phyloP scores from a whole-genome alignment of 1,140 invertebrate genomes.

The Drosophila navojoa region DNA sequence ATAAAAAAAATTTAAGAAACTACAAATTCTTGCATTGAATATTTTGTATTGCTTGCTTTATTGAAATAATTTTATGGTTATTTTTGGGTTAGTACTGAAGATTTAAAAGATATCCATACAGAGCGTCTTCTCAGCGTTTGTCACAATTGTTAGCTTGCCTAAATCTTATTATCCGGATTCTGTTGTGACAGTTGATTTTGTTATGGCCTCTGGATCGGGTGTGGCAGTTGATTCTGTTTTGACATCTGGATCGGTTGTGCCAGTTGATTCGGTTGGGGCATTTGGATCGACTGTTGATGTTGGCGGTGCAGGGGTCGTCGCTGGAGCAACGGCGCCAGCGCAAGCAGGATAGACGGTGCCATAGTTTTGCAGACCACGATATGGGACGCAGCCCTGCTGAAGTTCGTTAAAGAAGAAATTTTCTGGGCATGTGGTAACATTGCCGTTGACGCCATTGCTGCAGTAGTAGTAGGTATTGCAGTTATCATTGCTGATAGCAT shows the following conservation, averaged over 20 bases:
- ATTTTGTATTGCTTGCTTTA: slow-evolving; percentile 30
- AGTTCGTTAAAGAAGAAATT: slow-evolving; percentile 38
- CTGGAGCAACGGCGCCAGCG: background rate
- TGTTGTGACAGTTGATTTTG: background rate
- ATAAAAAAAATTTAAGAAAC: too few species aligned
- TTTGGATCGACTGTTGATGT: background rate
- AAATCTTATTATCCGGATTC: too few species aligned
- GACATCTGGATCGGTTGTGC: too few species aligned
- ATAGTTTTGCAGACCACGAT: background rate
- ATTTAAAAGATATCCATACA: background rate
- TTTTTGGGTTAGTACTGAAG: background rate
- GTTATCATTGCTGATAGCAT: slow-evolving; percentile 25
- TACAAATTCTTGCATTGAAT: background rate
- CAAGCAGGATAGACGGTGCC: slow-evolving; percentile 37
- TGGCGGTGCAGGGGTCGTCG: background rate
- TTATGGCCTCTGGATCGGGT: too few species aligned
- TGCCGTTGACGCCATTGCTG: background rate
- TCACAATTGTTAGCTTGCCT: too few species aligned
- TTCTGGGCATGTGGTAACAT: rapidly evolving
- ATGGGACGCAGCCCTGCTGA: slow-evolving; percentile 19
- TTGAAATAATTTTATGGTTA: slow-evolving; percentile 1
- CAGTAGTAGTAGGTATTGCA: slow-evolving; percentile 54
- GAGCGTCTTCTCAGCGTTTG: too few species aligned
- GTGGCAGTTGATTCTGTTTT: too few species aligned
- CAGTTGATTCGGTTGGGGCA: background rate